These are phyloP conservation scores for Okapia johnstoni DNA, from an alignment of 2,113 vertebrate species.

Conservation along the genomic window DNA sequence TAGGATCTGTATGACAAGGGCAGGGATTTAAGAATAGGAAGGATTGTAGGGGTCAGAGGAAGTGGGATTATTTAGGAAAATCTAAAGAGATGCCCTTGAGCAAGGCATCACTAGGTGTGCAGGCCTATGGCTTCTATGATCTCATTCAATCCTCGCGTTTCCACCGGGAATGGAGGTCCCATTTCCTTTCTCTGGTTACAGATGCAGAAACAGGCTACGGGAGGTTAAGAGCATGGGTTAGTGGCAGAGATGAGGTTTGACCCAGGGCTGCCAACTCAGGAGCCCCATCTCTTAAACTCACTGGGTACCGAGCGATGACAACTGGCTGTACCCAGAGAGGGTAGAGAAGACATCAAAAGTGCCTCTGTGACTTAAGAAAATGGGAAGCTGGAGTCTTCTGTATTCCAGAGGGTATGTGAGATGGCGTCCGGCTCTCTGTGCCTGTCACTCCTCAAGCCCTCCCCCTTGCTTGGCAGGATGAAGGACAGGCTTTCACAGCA, in stretches of 20 bases:
- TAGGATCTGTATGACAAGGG: not conserved
- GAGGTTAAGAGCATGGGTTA: not conserved
- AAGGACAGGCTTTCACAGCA: conserved; percentile 54
- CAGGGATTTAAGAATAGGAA: not conserved
- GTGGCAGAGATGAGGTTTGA: not conserved
- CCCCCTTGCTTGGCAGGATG: conserved; percentile 38
- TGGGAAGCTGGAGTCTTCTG: not conserved
- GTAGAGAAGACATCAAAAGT: not conserved
- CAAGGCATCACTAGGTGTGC: not conserved
- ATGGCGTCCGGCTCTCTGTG: not conserved
- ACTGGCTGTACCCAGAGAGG: not conserved
- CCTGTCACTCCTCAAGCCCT: conserved; percentile 46
- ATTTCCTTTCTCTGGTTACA: not conserved
- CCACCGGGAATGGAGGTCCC: not conserved
- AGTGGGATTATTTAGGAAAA: not conserved
- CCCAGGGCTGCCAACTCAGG: not conserved
- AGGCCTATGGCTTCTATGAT: not conserved
- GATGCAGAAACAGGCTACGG: not conserved
- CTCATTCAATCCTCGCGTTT: not conserved
- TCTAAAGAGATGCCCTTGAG: not conserved
- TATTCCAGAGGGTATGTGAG: not conserved
- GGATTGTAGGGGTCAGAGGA: not conserved
- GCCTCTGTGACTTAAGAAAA: conserved; percentile 7
- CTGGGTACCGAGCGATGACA: not conserved
- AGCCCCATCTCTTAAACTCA: not conserved